A percentile compares a stretch with the other conserved stretches of the same genome.
These are phyloP conservation scores for Tetrax tetrax DNA, from an alignment of 2,113 vertebrate species.

Conservation along the genomic window DNA sequence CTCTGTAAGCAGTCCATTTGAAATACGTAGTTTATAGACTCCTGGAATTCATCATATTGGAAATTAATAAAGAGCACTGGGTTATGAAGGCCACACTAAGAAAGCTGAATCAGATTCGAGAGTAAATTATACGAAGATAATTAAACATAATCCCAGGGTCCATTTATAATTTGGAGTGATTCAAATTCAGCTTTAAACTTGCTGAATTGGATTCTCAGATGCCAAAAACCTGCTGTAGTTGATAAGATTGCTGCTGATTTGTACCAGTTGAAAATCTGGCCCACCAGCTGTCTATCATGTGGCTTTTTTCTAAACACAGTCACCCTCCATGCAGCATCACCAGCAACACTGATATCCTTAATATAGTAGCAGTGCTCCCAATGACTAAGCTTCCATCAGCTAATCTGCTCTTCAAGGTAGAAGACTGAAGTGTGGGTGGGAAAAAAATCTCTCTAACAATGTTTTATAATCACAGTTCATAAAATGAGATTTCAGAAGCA, in stretches of 20 bases:
- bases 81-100: neutral
- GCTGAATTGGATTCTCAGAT: neutral
- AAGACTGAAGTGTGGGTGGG: neutral
- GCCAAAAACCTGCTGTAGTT: neutral
- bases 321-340: neutral
- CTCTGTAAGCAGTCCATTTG: neutral
- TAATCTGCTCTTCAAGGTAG: neutral
- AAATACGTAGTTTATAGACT: neutral
- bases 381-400: neutral
- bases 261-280: neutral
- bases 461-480: neutral
- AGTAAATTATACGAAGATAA: neutral
- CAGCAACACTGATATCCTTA: neutral
- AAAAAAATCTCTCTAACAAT: neutral
- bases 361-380: neutral
- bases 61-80: neutral
- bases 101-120: neutral
- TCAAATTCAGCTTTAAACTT: neutral
- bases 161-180: neutral
- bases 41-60: neutral
- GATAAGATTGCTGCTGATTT: neutral
- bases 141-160: neutral
- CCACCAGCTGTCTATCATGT: neutral
- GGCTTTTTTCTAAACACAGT: neutral
- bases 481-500: slow-evolving; percentile 28